phyloP scores from a whole-genome alignment of 2,888 invertebrate genomes.

The Trachelus tabidus region DNA sequence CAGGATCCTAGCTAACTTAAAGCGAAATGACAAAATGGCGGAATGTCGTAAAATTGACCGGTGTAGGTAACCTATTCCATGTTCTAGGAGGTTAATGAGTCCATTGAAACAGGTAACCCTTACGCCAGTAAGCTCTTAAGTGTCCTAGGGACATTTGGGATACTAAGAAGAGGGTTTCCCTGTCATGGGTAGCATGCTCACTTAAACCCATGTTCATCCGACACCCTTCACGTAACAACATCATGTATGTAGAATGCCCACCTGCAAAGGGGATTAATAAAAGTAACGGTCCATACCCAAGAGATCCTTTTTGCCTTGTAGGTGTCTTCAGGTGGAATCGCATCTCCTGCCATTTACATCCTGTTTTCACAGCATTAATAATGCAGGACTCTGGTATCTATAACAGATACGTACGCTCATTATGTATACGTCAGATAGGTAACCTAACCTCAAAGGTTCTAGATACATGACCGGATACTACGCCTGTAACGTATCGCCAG shows the following conservation, averaged over 20 bases:
- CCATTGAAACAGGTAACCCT: background rate
- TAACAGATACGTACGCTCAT: background rate
- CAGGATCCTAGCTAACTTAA: background rate
- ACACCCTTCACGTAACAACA: background rate
- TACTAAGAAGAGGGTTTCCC: slow-evolving; percentile 1
- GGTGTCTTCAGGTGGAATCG: background rate
- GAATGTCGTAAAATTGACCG: background rate
- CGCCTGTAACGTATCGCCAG: background rate
- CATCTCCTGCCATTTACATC: background rate
- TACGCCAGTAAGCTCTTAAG: background rate
- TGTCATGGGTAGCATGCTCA: background rate
- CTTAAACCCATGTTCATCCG: slow-evolving; percentile 2
- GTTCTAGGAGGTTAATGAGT: background rate
- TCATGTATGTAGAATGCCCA: background rate
- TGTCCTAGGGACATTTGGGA: slow-evolving; percentile 3
- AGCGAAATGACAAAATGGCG: background rate
- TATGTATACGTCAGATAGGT: background rate
- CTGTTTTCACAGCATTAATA: background rate
- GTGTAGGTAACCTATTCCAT: background rate
- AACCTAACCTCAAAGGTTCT: background rate
- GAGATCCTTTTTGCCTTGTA: background rate
- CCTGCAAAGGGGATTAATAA: background rate
- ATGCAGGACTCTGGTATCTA: background rate
- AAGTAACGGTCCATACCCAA: background rate
- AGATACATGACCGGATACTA: background rate